Evolutionary conservation across 2,797 vertebrate species (phyloP), one percentile per base, ranked within the genome.

Genomic region (Oreochromis grahami): DNA sequence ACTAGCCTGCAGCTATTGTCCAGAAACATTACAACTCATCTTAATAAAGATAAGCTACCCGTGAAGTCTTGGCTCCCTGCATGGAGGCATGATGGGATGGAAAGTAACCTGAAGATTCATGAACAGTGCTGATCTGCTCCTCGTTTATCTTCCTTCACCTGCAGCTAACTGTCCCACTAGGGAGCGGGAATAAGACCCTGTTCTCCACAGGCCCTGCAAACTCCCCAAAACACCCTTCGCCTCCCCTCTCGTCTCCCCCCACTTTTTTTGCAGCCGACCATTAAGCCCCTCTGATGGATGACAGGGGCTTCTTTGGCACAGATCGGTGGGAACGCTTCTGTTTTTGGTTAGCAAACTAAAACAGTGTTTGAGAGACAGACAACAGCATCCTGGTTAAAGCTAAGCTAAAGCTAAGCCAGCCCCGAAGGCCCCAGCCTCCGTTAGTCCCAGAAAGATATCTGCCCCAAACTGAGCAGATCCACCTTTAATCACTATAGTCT

Each of bases 301-400:
- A 95, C 91, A 87, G 93, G 91, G 88, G 92, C 89, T 85, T 87
- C 88, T 90, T 95, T 96, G 96, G 97, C 95, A 88, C 88, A 90
- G 91, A 91, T 92, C 85, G 91, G 12, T 96, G 96, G 96, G 96
- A 97, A 97, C 92, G 53, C 93, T 95, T 97, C 97, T 97, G 97
- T 96, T 97, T 97, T 96, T 97, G 95, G 94, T 98, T 98, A 97
- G 86, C 84, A 83, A 85, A 88, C 89, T 93, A 92, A 92, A 93
- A 91, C 94, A 86, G 84, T 38, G 86, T 87, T 87, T 91, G 91
- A 91, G 90, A 94, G 93, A 91, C 87, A 84, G 88, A 91, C 85
- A 86, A 58, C 72, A 79, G 91, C 85, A 89, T 91, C 83, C 84
- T 87, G 90, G 85, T 89, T 90, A 76, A 91, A 90, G 88, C 88